Percentiles rank a stretch among this genome's conserved stretches.
phyloP scores from a whole-genome alignment of 2,113 vertebrate species.

The Symphodus melops region DNA sequence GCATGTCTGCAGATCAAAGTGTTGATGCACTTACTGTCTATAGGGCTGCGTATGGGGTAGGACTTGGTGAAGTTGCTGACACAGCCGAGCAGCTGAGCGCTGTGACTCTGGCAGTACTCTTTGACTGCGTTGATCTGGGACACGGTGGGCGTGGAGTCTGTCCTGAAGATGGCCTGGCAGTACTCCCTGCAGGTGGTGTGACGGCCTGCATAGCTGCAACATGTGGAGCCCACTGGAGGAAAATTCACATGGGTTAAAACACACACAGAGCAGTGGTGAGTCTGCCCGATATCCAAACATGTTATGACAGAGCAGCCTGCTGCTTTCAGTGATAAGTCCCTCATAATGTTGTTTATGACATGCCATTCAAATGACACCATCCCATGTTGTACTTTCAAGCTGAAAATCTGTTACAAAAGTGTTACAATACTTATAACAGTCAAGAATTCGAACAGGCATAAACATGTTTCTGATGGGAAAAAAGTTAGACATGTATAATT shows the following conservation, averaged over 20 bases:
- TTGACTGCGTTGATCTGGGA: slow-evolving; percentile 96
- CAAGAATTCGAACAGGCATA: too few species aligned
- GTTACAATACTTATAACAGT: too few species aligned
- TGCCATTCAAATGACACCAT: too few species aligned
- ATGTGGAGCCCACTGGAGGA: slow-evolving; percentile 92
- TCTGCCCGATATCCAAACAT: too few species aligned
- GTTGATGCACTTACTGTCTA: slow-evolving; percentile 91
- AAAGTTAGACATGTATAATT: too few species aligned
- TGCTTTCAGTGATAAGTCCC: background rate
- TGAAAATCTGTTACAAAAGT: too few species aligned
- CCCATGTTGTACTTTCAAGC: too few species aligned
- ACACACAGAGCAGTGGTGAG: background rate
- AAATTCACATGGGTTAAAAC: slow-evolving; percentile 35
- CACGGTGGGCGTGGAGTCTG: slow-evolving; percentile 94
- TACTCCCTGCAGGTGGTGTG: slow-evolving; percentile 97
- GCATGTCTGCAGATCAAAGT: too few species aligned
- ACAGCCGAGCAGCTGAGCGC: slow-evolving; percentile 91
- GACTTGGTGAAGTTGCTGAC: slow-evolving; percentile 98
- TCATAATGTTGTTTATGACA: too few species aligned
- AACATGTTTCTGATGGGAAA: too few species aligned
- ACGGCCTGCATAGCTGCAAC: slow-evolving; percentile 95
- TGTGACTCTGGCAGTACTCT: slow-evolving; percentile 94
- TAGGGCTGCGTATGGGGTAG: slow-evolving; percentile 94
- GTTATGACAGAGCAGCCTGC: too few species aligned
- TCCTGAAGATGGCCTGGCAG: slow-evolving; percentile 99